Conservation (phyloP, 1,140 invertebrate species). For the Holcopasites calliopsidis region DNA sequence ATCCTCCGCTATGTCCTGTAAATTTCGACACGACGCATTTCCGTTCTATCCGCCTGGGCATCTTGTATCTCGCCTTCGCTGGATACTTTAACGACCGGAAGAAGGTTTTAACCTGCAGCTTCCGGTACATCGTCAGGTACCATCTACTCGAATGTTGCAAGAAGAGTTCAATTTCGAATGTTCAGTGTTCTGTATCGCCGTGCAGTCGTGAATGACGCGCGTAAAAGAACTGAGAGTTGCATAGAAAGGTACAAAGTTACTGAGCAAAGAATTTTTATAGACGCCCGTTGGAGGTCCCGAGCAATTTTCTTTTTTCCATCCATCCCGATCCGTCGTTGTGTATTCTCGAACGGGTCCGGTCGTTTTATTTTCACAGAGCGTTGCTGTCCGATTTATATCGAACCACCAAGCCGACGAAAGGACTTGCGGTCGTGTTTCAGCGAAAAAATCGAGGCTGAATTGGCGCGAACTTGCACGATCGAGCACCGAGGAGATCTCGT, state of each 20-base stretch:
- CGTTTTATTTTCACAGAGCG: conserved; percentile 30
- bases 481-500: conserved; percentile 62
- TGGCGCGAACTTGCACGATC: conserved; percentile 55
- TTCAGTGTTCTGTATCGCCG: neutral
- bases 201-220: neutral
- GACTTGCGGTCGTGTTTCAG: conserved; percentile 55
- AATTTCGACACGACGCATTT: conserved; percentile 68
- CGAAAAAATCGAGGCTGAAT: conserved; percentile 53
- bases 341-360: conserved; percentile 29
- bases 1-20: conserved; percentile 45
- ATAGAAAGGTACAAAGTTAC: no score
- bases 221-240: no score
- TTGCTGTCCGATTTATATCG: conserved; percentile 46
- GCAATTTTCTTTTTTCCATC: neutral
- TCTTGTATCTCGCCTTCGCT: conserved; percentile 42
- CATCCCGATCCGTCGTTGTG: neutral
- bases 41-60: conserved; percentile 63
- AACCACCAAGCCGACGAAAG: conserved; percentile 34
- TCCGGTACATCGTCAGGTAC: conserved; percentile 57
- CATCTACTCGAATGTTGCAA: neutral
- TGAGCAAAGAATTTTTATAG: neutral
- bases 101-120: conserved; percentile 63
- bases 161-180: neutral
- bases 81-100: conserved; percentile 35
- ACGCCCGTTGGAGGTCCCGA: neutral